phyloP scores from a whole-genome alignment of 2,797 vertebrate species.

The Xyrichtys novacula region DNA sequence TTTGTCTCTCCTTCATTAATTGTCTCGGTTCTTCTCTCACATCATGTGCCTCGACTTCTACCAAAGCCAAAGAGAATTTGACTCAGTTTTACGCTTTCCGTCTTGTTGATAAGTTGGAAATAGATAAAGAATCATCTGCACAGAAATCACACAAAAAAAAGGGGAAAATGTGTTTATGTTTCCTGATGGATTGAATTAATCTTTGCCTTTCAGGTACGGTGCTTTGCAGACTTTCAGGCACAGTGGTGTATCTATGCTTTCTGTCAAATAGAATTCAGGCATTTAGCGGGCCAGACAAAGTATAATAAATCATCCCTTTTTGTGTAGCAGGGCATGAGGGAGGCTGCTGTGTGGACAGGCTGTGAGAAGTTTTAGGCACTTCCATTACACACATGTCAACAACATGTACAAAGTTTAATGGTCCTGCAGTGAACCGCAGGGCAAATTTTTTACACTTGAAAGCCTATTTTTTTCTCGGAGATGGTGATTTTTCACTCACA shows the following conservation, averaged over 20 bases:
- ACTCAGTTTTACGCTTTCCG: constrained; percentile 36
- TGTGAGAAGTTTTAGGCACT: constrained; percentile 75
- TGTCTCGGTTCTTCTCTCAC: constrained; percentile 59
- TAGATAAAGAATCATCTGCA: constrained; percentile 44
- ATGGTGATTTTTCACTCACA: constrained; percentile 67
- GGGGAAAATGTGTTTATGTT: constrained; percentile 45
- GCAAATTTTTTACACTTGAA: constrained; percentile 63
- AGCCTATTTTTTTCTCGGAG: constrained; percentile 67
- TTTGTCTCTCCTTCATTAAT: constrained; percentile 77
- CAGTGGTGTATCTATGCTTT: constrained; percentile 71
- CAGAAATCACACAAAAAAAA: constrained; percentile 35
- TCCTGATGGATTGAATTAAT: constrained; percentile 75
- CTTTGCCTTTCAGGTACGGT: constrained; percentile 75
- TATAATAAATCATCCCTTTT: constrained; percentile 77
- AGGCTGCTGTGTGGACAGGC: constrained; percentile 51
- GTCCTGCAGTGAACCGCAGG: constrained; percentile 64
- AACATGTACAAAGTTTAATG: constrained; percentile 74
- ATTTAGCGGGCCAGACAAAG: constrained; percentile 74
- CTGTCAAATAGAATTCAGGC: constrained; percentile 73
- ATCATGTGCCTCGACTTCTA: constrained; percentile 69
- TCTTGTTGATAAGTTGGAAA: constrained; percentile 53
- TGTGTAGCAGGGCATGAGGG: constrained; percentile 57
- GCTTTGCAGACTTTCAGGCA: constrained; percentile 61
- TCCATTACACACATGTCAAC: constrained; percentile 81
- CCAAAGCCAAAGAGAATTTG: constrained; percentile 21